Evolutionary conservation across 1,140 invertebrate genomes (phyloP).

Genomic region (Centruroides sculpturatus): DNA sequence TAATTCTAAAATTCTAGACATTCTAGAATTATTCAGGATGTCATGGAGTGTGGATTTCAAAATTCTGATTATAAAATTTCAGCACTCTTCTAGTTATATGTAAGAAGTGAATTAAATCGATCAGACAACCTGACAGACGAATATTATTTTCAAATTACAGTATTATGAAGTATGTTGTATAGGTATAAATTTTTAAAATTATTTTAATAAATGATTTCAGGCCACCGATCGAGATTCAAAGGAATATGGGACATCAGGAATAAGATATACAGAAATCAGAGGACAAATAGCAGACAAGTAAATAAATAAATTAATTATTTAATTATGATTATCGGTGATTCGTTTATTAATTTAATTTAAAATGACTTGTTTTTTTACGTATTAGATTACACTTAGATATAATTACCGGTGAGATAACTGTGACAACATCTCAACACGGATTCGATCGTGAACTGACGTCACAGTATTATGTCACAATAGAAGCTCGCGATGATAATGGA

Average conservation of each 20-base stretch:
- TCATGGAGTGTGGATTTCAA: too few relatives aligned
- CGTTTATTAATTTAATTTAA: too few relatives aligned
- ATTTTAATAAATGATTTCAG: slow-evolving; percentile 33
- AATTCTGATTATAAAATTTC: too few relatives aligned
- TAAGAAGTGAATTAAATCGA: too few relatives aligned
- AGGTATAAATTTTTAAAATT: too few relatives aligned
- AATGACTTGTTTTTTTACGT: slow-evolving; percentile 18
- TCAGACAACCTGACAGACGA: too few relatives aligned
- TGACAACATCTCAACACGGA: slow-evolving; percentile 44
- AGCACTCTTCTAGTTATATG: too few relatives aligned
- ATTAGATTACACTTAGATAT: slow-evolving; percentile 63
- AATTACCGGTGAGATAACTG: slow-evolving; percentile 62
- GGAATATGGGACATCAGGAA: slow-evolving; percentile 65
- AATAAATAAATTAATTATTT: slow-evolving; percentile 28
- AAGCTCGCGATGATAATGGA: slow-evolving; percentile 75
- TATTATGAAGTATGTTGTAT: too few relatives aligned
- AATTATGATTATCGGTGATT: too few relatives aligned
- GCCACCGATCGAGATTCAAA: slow-evolving; percentile 73
- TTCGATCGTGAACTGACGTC: slow-evolving; percentile 78
- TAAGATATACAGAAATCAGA: slow-evolving; percentile 68
- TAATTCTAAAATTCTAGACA: too few relatives aligned
- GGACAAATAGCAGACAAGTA: slow-evolving; percentile 69
- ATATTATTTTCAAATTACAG: too few relatives aligned
- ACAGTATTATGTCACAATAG: slow-evolving; percentile 76
- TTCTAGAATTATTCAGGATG: too few relatives aligned